Evolutionary conservation across 2,113 vertebrate species (phyloP).

Genomic region (Myotis yumanensis): DNA sequence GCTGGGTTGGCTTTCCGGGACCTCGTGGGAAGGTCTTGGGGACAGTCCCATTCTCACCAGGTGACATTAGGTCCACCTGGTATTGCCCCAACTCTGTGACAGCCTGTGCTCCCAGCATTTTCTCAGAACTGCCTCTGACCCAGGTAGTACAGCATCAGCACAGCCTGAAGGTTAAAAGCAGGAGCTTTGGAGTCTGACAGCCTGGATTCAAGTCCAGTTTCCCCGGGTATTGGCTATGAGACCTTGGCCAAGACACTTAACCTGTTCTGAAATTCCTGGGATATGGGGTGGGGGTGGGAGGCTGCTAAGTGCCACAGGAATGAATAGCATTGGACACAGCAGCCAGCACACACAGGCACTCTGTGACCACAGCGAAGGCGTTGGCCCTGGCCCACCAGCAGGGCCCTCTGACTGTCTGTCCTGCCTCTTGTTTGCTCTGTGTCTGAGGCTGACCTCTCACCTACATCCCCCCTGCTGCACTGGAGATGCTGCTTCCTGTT

Average conservation of each 20-base stretch:
- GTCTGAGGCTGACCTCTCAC: constrained; percentile 68
- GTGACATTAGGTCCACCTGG: neutral
- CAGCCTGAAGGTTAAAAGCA: neutral
- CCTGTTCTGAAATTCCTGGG: neutral
- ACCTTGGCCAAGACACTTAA: neutral
- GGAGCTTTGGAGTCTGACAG: neutral
- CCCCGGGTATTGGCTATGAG: neutral
- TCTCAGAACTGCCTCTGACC: neutral
- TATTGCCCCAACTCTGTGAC: neutral
- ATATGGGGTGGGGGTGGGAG: neutral
- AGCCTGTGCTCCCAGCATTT: neutral
- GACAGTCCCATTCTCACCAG: neutral
- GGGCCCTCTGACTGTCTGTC: neutral
- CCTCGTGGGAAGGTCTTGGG: neutral
- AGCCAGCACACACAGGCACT: neutral
- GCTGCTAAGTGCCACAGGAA: neutral
- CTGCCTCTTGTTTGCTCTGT: constrained; percentile 43
- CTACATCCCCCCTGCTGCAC: constrained; percentile 63
- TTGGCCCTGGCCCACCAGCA: neutral
- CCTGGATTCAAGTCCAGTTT: neutral
- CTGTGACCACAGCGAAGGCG: fast-evolving
- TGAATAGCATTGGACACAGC: fast-evolving
- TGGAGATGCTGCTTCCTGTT: constrained; percentile 77
- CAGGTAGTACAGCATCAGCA: neutral
- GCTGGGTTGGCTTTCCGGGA: neutral